Base-by-base conservation (phyloP, 1,140 invertebrate species). In the Trichomalopsis sarcophagae region DNA sequence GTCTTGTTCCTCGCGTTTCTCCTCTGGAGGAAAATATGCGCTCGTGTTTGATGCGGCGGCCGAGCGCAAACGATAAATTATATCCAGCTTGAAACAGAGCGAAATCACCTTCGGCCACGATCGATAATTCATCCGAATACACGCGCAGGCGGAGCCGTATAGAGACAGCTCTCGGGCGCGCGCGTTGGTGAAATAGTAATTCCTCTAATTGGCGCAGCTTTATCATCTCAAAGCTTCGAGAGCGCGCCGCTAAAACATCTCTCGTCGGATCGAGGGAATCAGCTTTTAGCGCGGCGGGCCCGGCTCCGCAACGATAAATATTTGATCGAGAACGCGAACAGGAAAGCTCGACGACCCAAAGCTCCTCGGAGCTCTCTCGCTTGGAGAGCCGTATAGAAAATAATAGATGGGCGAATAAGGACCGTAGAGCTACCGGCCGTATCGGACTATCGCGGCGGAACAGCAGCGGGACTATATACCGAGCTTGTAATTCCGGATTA, bases 401-500 rank as follows among this genome's bases (percentile, higher is more conserved):
- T 82, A 77, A 75, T 82, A 36, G 47, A 71, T 71, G 68, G 68
- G 21, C 30, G 69, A 27, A 81, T 71, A 81, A 21, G 23, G 23
- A 13, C 9, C 4, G 44, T 17, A 13, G 23, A 30, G 5, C 36
- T 10, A 7, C 44, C 14, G 40, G 2, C 40, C 21, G n/a, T 73
- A 81, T 81, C 33, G 33, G 23, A 27, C 69, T 82, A 73, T 82
- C 81, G 23, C 27, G 30, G 21, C 33, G 2, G 21, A 55, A 11
- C 47, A 82, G 71, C 14, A 75, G 62, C 27, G 17, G 11, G 81
- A 82, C 11, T 13, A 10, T 11, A 7, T 81, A 36, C 55, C 44
- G 11, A 83, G 0, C 17, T 47, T 66, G 36, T 77, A 83, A 77
- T 83, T 62, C 62, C 1, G 36, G 82, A 83, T 83, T 83, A 83